A percentile compares a stretch with the other conserved stretches of the same genome.
phyloP scores from a whole-genome alignment of 2,113 vertebrate species.

The Lates calcarifer region DNA sequence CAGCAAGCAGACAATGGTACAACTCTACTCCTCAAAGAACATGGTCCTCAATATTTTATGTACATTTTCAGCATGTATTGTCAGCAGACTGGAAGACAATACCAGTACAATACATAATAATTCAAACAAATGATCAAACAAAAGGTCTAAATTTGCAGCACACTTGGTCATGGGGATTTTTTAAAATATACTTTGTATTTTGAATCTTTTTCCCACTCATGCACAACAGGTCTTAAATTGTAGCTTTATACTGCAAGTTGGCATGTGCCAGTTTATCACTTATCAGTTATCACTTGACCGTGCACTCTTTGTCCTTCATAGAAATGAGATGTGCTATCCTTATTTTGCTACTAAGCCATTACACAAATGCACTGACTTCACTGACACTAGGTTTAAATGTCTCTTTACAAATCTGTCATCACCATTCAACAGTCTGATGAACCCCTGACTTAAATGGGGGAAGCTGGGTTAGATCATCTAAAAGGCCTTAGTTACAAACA shows the following conservation, averaged over 20 bases:
- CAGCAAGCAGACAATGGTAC: too few species aligned
- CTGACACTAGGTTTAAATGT: background rate
- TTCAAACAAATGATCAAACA: too few species aligned
- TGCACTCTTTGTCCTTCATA: background rate
- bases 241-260: background rate
- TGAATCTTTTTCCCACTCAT: too few species aligned
- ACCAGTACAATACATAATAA: too few species aligned
- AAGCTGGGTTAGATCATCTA: conserved; percentile 4
- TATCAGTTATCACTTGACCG: background rate
- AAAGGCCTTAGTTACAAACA: background rate
- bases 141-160: too few species aligned
- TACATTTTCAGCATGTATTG: too few species aligned
- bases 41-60: too few species aligned
- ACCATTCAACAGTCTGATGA: background rate
- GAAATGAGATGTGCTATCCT: background rate
- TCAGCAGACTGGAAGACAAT: too few species aligned
- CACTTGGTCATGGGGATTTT: too few species aligned
- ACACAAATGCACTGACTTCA: background rate
- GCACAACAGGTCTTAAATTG: too few species aligned
- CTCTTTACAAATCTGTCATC: conserved; percentile 21
- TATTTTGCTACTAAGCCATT: background rate
- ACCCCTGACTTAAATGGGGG: background rate
- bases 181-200: too few species aligned
- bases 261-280: background rate
- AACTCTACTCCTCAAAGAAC: too few species aligned